phyloP scores from a whole-genome alignment of 2,113 vertebrate genomes.

The Myodes glareolus region DNA sequence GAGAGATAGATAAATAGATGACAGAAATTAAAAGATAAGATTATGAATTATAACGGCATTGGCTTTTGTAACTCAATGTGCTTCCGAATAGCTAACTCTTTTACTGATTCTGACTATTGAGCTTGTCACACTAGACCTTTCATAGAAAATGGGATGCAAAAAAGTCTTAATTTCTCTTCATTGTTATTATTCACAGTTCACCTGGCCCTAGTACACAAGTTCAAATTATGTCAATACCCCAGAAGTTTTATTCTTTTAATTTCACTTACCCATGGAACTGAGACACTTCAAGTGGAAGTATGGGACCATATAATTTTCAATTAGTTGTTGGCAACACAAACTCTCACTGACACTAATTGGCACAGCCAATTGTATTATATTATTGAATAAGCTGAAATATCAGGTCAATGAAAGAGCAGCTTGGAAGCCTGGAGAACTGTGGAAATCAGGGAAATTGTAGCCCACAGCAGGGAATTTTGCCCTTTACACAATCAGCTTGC shows the following conservation, averaged over 20 bases:
- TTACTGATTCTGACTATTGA: slow-evolving; percentile 10
- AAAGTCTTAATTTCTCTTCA: slow-evolving; percentile 38
- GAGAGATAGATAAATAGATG: not conserved
- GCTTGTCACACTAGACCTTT: slow-evolving; percentile 23
- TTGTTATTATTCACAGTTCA: slow-evolving; percentile 59
- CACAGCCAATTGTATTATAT: slow-evolving; percentile 55
- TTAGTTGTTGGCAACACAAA: slow-evolving; percentile 65
- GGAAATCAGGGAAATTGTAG: slow-evolving; percentile 56
- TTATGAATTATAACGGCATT: not conserved
- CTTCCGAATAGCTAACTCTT: slow-evolving; percentile 18
- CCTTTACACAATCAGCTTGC: slow-evolving; percentile 27
- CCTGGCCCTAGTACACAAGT: slow-evolving; percentile 44
- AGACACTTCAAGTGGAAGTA: slow-evolving; percentile 63
- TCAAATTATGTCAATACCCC: slow-evolving; percentile 54
- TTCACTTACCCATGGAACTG: slow-evolving; percentile 54
- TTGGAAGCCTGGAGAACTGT: slow-evolving; percentile 28
- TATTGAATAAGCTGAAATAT: slow-evolving; percentile 54
- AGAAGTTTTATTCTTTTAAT: slow-evolving; percentile 68
- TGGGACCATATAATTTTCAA: slow-evolving; percentile 61
- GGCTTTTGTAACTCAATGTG: not conserved
- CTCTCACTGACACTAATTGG: slow-evolving; percentile 50
- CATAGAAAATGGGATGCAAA: not conserved
- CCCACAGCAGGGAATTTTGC: slow-evolving; percentile 11
- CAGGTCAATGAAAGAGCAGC: slow-evolving; percentile 32
- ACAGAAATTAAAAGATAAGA: not conserved